Percentiles rank a stretch among this genome's conserved stretches.
Evolutionary conservation across 2,113 vertebrate species (phyloP).

Genomic region (Calyptomena viridis): DNA sequence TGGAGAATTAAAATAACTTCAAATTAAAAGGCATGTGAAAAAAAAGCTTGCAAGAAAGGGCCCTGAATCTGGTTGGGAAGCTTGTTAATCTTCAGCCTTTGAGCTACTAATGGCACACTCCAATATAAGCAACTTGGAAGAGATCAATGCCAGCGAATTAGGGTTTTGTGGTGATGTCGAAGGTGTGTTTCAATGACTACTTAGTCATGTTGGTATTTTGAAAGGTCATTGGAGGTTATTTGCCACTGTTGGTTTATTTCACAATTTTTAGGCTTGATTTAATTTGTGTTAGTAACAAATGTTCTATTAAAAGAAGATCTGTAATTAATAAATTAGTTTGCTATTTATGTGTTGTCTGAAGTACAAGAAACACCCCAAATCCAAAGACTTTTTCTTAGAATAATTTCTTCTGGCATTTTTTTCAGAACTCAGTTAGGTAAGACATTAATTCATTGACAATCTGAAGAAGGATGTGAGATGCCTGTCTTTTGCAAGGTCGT

Average conservation of each 20-base stretch:
- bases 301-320: background rate
- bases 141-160: background rate
- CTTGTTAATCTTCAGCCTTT: conserved; percentile 11
- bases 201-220: background rate
- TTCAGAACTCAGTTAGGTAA: background rate
- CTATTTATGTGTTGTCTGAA: background rate
- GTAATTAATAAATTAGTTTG: background rate
- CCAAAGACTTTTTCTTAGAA: background rate
- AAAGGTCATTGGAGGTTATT: background rate
- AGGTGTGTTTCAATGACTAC: background rate
- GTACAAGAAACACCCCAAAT: background rate
- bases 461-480: background rate
- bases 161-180: background rate
- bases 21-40: conserved; percentile 38
- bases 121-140: background rate
- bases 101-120: background rate
- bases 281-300: background rate
- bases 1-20: background rate
- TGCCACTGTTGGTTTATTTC: background rate
- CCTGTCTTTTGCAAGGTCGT: background rate
- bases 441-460: background rate
- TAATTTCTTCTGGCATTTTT: background rate
- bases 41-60: background rate
- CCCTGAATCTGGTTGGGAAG: background rate
- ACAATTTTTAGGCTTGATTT: background rate